Conservation (phyloP, 2,888 invertebrate species). For the Acanthacorydalis orientalis region DNA sequence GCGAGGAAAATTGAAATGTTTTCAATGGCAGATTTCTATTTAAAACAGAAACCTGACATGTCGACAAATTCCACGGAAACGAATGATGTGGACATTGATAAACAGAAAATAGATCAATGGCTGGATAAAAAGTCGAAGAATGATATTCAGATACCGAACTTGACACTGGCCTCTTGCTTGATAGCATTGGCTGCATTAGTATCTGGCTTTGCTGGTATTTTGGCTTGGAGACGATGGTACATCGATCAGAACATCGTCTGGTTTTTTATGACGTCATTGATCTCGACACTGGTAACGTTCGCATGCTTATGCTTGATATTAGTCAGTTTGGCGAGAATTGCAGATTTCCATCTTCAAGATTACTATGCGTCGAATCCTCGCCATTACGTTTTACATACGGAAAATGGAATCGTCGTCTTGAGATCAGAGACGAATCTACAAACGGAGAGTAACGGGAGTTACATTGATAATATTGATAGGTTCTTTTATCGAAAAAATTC, state of each 20-base stretch:
- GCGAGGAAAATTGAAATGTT: constrained; percentile 2
- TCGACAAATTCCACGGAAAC: not conserved
- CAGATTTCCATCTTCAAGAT: not conserved
- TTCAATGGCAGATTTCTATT: constrained; percentile 6
- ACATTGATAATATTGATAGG: not conserved
- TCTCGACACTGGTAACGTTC: constrained; percentile 34
- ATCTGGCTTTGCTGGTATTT: constrained; percentile 34
- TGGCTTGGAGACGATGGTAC: constrained; percentile 49
- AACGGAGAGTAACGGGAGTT: not conserved
- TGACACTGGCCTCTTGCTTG: constrained; percentile 32
- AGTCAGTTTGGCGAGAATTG: constrained; percentile 1
- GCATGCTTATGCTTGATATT: constrained; percentile 14
- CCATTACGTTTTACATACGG: not conserved
- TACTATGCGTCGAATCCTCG: not conserved
- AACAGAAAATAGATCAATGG: not conserved
- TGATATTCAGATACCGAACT: constrained; percentile 7
- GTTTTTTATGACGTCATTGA: constrained; percentile 36
- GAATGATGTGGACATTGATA: not conserved
- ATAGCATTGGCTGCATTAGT: constrained; percentile 33
- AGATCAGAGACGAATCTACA: not conserved
- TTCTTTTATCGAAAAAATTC: not conserved
- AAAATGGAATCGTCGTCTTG: constrained; percentile 1
- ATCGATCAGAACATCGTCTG: constrained; percentile 45
- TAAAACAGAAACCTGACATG: constrained; percentile 9
- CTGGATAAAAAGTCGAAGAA: not conserved